Percentiles rank a stretch among this genome's conserved stretches.
Conservation (phyloP, 2,888 invertebrate species). For the Ochropacha duplaris region DNA sequence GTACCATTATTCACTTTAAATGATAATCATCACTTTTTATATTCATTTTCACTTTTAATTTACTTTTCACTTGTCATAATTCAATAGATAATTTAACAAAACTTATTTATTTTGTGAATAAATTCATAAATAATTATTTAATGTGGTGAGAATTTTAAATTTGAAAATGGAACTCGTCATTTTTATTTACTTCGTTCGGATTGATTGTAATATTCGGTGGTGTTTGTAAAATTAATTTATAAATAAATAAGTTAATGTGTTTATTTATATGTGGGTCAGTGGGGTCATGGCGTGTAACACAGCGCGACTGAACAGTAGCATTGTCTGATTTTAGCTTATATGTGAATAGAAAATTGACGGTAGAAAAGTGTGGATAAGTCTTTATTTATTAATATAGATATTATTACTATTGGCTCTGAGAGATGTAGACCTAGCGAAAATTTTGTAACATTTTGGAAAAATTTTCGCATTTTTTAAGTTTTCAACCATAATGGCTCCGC, state of each 20-base stretch:
- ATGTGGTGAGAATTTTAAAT: not conserved
- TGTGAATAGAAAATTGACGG: conserved; percentile 61
- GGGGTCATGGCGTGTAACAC: conserved; percentile 62
- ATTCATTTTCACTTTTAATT: conserved; percentile 14
- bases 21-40: conserved; percentile 30
- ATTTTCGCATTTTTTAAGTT: too few species aligned
- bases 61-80: not conserved
- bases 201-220: conserved; percentile 3
- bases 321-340: conserved; percentile 77
- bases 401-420: too few species aligned
- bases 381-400: not conserved
- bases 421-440: too few species aligned
- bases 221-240: not conserved
- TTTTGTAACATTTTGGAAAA: too few species aligned
- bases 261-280: conserved; percentile 52
- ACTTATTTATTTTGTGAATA: too few species aligned
- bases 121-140: not conserved
- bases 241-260: conserved; percentile 16
- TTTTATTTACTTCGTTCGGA: conserved; percentile 9
- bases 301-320: conserved; percentile 70
- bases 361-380: conserved; percentile 55
- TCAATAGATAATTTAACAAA: too few species aligned
- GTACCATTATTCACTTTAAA: conserved; percentile 45
- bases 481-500: too few species aligned
- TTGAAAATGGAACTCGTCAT: not conserved